Evolutionary conservation across 2,113 vertebrate species (phyloP).

Genomic region (Sceloporus undulatus): DNA sequence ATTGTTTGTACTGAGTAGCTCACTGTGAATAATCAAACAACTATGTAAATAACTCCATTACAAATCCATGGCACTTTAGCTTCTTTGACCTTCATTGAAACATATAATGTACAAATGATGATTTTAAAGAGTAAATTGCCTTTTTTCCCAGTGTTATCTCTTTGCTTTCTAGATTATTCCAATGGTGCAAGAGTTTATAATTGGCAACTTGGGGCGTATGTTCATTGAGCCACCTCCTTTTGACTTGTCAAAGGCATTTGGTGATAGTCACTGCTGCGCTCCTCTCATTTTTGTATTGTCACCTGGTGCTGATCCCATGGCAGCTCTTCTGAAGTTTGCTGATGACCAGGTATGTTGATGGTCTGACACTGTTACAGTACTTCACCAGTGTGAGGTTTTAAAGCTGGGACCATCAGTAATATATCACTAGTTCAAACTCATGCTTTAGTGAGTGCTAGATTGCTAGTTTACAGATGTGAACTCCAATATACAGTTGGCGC

Average conservation of each 20-base stretch:
- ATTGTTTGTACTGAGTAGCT: not conserved
- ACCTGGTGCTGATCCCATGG: slow-evolving; percentile 87
- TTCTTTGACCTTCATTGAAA: slow-evolving; percentile 9
- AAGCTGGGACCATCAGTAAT: too few species aligned
- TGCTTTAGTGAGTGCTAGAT: not conserved
- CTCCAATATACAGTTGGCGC: too few species aligned
- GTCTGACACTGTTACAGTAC: not conserved
- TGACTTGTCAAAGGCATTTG: slow-evolving; percentile 86
- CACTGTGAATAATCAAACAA: not conserved
- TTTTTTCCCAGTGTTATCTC: not conserved
- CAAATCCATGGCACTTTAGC: not conserved
- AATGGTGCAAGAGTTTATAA: slow-evolving; percentile 88
- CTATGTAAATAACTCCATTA: not conserved
- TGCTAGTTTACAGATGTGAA: not conserved
- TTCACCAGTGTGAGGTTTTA: not conserved
- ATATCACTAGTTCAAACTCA: not conserved
- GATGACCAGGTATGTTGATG: slow-evolving; percentile 80
- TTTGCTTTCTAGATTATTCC: slow-evolving; percentile 81
- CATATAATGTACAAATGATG: not conserved
- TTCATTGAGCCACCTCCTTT: slow-evolving; percentile 92
- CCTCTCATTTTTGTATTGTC: slow-evolving; percentile 88
- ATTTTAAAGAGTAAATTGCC: not conserved
- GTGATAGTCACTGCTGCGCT: slow-evolving; percentile 87
- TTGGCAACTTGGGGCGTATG: slow-evolving; percentile 74
- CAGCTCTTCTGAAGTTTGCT: slow-evolving; percentile 88